Evolutionary conservation across 2,113 vertebrate genomes (phyloP), one percentile per base, ranked within the genome.

Genomic region (Gila orcuttii): DNA sequence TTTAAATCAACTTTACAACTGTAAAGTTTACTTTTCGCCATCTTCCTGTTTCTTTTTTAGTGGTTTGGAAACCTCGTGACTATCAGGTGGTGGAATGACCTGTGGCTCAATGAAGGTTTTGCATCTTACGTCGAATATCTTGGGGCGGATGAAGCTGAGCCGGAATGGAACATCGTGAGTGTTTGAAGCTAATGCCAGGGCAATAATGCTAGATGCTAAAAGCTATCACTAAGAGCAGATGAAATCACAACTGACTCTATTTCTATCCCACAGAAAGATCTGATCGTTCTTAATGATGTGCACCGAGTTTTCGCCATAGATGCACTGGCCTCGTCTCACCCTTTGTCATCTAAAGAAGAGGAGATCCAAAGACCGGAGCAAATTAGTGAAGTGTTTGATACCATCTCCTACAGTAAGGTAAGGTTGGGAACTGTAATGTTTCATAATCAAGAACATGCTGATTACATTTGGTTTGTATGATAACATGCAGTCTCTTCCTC

Each of bases 51-150:
- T 25, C 50, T 62, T 84, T 64, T 80, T 4, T 86, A 99, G 98
- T 99, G 98, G 98, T 99, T 99, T 0, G 97, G 98, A 69, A 98
- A 99, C 90, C 94, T 99, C 87, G 98, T 99, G 85, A 99, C 98
- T 0, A 87, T 98, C 75, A 91, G 28, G 1, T 99, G 98, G 98
- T 99, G 98, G 98, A 99, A 97, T 0, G 97, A 99, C 91, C 89
- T 99, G 89, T 99, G 98, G 97, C 94, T 99, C 85, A 99, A 99
- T 0, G 98, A 99, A 90, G 98, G 98, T 52, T 99, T 99, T 0
- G 98, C 98, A 3, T 97, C 97, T 1, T 99, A 99, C 0, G 97
- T 98, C 28, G 95, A 98, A 86, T 99, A 97, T 74, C 93, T 99
- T 45, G 98, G 98, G 0, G 97, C 96, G 0, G 0, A 97, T 52